A percentile compares a stretch with the other conserved stretches of the same genome.
Evolutionary conservation across 2,113 vertebrate genomes (phyloP).

Genomic region (Atherinomorus stipes): DNA sequence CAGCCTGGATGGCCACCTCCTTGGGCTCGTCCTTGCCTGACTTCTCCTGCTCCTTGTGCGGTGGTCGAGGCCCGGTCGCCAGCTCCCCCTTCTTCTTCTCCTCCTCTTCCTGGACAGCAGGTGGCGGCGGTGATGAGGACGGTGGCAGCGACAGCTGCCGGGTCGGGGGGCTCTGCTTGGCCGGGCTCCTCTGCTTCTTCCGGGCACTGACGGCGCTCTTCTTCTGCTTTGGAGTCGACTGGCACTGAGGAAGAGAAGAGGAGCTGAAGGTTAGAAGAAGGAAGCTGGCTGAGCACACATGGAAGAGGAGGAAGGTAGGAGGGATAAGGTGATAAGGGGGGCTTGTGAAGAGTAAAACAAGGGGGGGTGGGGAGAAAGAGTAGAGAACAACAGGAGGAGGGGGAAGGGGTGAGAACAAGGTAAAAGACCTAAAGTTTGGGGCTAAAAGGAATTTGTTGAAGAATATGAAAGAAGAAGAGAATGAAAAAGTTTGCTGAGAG

Average conservation of each 20-base stretch:
- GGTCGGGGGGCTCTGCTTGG: conserved; percentile 60
- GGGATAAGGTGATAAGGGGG: conserved; percentile 40
- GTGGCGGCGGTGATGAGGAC: conserved; percentile 2
- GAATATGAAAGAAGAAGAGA: conserved; percentile 7
- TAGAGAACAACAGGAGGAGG: conserved; percentile 35
- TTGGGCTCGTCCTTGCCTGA: conserved; percentile 34
- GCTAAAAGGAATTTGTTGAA: conserved; percentile 9
- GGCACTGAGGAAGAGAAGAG: conserved; percentile 71
- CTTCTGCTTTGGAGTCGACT: conserved; percentile 83
- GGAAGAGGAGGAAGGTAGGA: not conserved
- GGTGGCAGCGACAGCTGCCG: conserved; percentile 40
- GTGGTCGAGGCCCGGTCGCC: conserved; percentile 38
- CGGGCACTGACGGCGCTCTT: conserved; percentile 72
- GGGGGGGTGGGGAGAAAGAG: conserved; percentile 22
- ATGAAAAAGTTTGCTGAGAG: conserved; percentile 22
- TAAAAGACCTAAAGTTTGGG: conserved; percentile 37
- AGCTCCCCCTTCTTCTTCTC: conserved; percentile 58
- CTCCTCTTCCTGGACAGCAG: conserved; percentile 33
- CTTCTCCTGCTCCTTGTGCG: conserved; percentile 35
- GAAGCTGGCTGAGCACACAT: conserved; percentile 1
- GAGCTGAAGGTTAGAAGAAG: conserved; percentile 16
- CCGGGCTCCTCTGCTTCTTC: conserved; percentile 66
- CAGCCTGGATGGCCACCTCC: conserved; percentile 50
- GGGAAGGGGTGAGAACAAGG: conserved; percentile 35
- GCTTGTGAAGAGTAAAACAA: conserved; percentile 10